phyloP scores from a whole-genome alignment of 2,797 vertebrate species.

The Crenichthys baileyi region DNA sequence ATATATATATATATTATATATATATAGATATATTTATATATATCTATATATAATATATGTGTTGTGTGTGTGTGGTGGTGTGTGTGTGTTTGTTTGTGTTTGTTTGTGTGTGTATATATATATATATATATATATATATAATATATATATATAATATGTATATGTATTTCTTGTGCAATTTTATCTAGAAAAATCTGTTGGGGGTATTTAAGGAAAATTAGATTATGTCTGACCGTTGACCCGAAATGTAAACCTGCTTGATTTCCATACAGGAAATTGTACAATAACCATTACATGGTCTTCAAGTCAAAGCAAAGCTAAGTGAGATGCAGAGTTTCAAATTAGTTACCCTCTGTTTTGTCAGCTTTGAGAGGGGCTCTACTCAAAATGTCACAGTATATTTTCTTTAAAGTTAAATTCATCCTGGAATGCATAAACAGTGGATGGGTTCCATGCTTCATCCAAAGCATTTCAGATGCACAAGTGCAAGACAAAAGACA shows the following conservation, averaged over 20 bases:
- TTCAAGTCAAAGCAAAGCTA: conserved; percentile 38
- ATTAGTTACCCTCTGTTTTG: conserved; percentile 49
- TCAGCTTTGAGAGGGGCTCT: conserved; percentile 6
- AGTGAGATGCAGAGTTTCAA: conserved; percentile 59
- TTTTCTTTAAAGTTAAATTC: conserved; percentile 9
- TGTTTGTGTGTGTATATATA: no score
- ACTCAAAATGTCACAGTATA: conserved; percentile 18
- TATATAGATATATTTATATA: not conserved
- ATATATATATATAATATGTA: no score
- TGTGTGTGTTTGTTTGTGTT: no score
- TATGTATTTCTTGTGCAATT: conserved; percentile 30
- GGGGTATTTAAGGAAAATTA: conserved; percentile 60
- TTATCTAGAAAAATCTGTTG: conserved; percentile 62
- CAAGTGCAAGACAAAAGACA: not conserved
- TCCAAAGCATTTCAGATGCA: not conserved
- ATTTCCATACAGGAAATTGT: conserved; percentile 58
- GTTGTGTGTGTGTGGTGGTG: no score
- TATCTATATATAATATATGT: not conserved
- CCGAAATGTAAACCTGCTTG: conserved; percentile 25
- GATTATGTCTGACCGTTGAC: conserved; percentile 63
- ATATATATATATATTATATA: not conserved
- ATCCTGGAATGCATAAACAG: conserved; percentile 12
- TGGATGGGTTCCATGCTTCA: not conserved
- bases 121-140: not conserved
- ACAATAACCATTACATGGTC: conserved; percentile 50